phyloP scores from a whole-genome alignment of 2,113 vertebrate genomes.

The Uria aalge region DNA sequence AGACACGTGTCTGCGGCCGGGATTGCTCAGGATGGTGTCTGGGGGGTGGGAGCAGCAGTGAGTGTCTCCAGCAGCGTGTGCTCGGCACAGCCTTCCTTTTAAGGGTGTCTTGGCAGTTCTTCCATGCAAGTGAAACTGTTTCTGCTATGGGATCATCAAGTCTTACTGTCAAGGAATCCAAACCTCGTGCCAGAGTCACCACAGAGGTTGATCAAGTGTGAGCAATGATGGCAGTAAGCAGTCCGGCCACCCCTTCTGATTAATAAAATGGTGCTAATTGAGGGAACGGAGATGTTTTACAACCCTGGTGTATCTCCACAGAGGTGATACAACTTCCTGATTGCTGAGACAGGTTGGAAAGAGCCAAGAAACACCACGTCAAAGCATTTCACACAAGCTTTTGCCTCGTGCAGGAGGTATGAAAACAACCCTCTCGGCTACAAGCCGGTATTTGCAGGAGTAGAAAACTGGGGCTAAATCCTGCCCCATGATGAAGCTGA shows the following conservation, averaged over 20 bases:
- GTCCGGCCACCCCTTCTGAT: rapidly evolving
- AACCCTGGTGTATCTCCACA: not conserved
- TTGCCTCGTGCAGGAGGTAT: not conserved
- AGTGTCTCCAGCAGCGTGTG: not conserved
- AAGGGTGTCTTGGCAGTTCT: conserved; percentile 51
- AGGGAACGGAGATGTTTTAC: not conserved
- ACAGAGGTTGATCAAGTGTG: not conserved
- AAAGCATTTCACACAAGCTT: not conserved
- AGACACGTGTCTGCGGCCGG: not conserved
- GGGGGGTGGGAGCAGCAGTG: not conserved
- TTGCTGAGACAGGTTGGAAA: not conserved
- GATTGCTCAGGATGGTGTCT: not conserved
- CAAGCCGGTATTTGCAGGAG: not conserved
- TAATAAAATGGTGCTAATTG: not conserved
- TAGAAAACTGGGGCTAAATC: not conserved
- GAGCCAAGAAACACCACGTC: not conserved
- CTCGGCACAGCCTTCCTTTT: conserved; percentile 39
- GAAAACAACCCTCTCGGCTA: not conserved
- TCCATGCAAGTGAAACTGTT: conserved; percentile 41
- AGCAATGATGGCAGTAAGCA: not conserved
- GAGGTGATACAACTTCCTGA: not conserved
- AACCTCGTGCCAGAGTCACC: conserved; percentile 40
- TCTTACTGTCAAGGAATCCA: conserved; percentile 59
- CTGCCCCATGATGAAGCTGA: not conserved
- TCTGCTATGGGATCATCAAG: conserved; percentile 36